Conservation (phyloP, 2,797 vertebrate genomes). For the Phalanger gymnotis region DNA sequence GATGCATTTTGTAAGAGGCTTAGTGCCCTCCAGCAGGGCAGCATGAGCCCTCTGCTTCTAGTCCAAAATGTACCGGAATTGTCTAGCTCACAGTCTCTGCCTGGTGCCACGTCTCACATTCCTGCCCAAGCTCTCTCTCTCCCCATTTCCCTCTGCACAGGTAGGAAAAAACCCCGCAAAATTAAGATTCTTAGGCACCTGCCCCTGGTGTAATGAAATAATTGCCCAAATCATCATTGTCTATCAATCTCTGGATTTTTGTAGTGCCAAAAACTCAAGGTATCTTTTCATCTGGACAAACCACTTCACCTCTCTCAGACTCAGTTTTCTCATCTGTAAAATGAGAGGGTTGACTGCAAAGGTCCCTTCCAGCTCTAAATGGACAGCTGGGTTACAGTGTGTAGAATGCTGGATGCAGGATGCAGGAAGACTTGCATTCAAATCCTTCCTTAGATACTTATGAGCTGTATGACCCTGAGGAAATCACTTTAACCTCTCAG, state of each 20-base stretch:
- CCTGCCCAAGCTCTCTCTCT: background rate
- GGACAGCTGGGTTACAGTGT: background rate
- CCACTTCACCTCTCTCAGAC: background rate
- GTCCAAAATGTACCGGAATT: background rate
- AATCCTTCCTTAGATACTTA: background rate
- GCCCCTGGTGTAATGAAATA: background rate
- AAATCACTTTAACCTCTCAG: background rate
- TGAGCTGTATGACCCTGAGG: background rate
- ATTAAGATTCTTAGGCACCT: constrained; percentile 15
- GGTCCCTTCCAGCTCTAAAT: background rate
- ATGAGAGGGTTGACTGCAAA: background rate
- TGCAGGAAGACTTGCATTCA: background rate
- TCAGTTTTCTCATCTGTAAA: background rate
- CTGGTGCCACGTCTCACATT: background rate
- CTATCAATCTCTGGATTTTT: background rate
- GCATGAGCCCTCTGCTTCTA: background rate
- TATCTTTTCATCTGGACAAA: background rate
- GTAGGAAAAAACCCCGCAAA: constrained; percentile 4
- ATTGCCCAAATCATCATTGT: background rate
- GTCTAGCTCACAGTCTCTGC: background rate
- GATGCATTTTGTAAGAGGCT: constrained; percentile 16
- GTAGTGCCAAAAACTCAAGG: background rate
- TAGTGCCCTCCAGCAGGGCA: background rate
- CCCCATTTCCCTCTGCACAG: background rate
- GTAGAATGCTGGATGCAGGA: too few species aligned